phyloP scores from a whole-genome alignment of 2,113 vertebrate genomes.

The Smithornis capensis region DNA sequence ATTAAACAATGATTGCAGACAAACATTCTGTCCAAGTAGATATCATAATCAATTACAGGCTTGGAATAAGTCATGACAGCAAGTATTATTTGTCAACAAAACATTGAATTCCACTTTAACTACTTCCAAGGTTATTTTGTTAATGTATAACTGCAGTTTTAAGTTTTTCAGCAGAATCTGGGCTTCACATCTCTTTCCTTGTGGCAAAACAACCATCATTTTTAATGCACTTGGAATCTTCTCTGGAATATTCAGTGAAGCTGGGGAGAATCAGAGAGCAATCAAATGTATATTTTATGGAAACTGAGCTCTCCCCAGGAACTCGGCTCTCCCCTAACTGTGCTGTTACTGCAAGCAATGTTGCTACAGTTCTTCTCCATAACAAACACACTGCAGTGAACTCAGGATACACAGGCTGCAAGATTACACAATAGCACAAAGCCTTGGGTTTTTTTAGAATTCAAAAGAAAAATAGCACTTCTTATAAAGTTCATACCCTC shows the following conservation, averaged over 20 bases:
- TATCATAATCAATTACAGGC: neutral
- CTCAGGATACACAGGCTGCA: neutral
- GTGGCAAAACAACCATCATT: neutral
- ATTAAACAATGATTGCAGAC: neutral
- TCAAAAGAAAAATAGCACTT: neutral
- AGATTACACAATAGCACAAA: neutral
- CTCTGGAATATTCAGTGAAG: neutral
- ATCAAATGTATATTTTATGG: neutral
- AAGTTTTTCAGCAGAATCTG: neutral
- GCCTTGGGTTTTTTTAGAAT: neutral
- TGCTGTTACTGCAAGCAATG: neutral
- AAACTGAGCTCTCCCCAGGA: neutral
- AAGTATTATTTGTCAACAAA: neutral
- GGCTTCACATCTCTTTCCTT: neutral
- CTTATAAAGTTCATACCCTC: neutral
- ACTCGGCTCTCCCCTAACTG: neutral
- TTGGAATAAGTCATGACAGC: neutral
- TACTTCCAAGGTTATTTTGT: neutral
- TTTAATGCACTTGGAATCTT: neutral
- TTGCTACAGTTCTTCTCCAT: neutral
- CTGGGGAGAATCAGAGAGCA: neutral
- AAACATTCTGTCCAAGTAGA: neutral
- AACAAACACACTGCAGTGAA: neutral
- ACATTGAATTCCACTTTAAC: neutral
- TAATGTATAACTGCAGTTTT: neutral